Evolutionary conservation across 2,113 vertebrate species (phyloP), one percentile per base, ranked within the genome.

Genomic region (Probosciger aterrimus): DNA sequence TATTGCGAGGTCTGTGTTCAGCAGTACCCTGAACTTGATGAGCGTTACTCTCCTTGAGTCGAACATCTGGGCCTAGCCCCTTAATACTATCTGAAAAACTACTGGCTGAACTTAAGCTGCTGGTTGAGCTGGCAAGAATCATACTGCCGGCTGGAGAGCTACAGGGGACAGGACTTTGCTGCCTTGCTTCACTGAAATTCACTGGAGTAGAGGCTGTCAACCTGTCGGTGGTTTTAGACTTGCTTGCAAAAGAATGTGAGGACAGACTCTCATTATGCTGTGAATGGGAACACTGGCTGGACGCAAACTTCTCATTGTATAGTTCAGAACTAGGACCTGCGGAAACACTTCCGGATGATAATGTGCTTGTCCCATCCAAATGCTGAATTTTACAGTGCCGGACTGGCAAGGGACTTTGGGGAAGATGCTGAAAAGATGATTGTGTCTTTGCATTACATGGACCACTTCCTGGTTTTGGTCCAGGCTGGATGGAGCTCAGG

Each of bases 1-100:
- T 98, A 4, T 93, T 99, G 77, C 99, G 98, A 31, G 98, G 98
- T 73, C 99, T 98, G 94, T 98, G 98, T 41, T 99, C 99, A 1
- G 96, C 67, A 1, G 97, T 13, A 14, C 97, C 96, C 94, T 96
- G 98, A 86, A 20, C 96, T 68, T 98, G 98, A 93, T 86, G 35
- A 20, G 75, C 12, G 5, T 93, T 98, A 28, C 19, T 95, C 71
- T 99, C 99, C 97, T 99, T 99, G 82, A 98, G 96, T 18, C 98
- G 98, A 63, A 98, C 97, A 3, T 99, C 99, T 2, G 98, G 98
- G 27, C 98, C 98, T 30, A 97, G 98, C 83, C 97, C 98, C 96
- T 99, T 99, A 37, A 97, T 92, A 8, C 97, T 97, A 24, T 99
- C 99, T 3, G 99, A 98, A 31, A 98, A 98, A 60, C 98, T 98